Evolutionary conservation across 1,140 invertebrate species (phyloP).

Genomic region (Cepaea nemoralis): DNA sequence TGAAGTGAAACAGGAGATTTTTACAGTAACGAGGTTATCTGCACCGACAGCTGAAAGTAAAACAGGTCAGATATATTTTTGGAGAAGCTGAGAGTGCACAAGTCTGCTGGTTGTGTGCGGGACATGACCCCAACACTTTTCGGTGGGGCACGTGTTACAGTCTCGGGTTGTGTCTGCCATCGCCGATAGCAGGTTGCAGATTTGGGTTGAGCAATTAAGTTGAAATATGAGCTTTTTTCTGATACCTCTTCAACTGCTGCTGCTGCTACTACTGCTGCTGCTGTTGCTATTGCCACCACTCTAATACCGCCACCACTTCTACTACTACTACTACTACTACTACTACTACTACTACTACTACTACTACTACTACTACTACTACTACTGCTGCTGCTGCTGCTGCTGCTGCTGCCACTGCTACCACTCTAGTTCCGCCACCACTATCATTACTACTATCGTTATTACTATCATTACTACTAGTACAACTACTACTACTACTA

Average conservation of each 20-base stretch:
- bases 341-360: slow-evolving; percentile 5
- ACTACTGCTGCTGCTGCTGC: too few species aligned
- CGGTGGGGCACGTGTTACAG: background rate
- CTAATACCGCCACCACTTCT: background rate
- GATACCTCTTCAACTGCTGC: background rate
- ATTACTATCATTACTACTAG: background rate
- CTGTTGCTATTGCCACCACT: background rate
- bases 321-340: slow-evolving; percentile 11
- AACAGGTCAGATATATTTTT: background rate
- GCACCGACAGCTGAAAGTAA: background rate
- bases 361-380: slow-evolving; percentile 17
- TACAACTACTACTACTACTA: background rate
- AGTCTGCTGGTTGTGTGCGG: background rate
- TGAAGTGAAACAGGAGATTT: background rate
- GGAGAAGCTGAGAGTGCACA: background rate
- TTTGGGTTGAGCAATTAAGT: background rate
- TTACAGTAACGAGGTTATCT: background rate
- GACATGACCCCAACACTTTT: background rate
- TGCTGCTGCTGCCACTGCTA: too few species aligned
- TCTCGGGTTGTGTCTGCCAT: background rate
- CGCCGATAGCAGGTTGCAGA: background rate
- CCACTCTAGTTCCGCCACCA: too few species aligned
- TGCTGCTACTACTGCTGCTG: background rate
- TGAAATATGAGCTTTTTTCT: background rate
- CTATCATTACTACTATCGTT: background rate